Evolutionary conservation across 2,888 invertebrate species (phyloP), one percentile per base, ranked within the genome.

Genomic region (Leptinotarsa peninsularis): DNA sequence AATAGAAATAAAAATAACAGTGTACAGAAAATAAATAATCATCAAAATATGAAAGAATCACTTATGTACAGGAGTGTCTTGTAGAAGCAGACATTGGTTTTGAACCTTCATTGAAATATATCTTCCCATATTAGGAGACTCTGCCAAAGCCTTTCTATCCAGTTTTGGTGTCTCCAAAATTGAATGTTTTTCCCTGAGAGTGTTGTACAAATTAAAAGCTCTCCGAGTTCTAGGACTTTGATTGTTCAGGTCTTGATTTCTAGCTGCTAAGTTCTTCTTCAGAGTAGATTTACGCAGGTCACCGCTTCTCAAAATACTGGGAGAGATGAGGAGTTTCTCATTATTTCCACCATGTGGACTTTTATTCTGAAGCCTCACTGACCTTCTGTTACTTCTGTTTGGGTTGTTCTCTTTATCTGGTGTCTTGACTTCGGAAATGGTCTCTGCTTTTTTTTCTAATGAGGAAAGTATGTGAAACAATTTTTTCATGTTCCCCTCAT

Each of bases 261-360:
- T 76, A 23, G 77, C 56, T n/a, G 67, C 76, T 33, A 79, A 75
- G 71, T 79, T 79, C 67, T 77, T 79, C n/a, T 76, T 79, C 56
- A 79, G 49, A 4, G 77, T 76, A 4, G 76, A 66, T 66, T 73
- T 79, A 17, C 77, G 72, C 49, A 79, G 60, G 72, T 79, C 79
- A 7, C 52, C 73, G 49, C 73, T 67, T 73, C 49, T 79, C 43
- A 52, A 58, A 58, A 79, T 71, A 23, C 54, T 77, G 58, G 79
- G 79, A 15, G 79, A 79, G 10, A 74, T 68, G 4, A 75, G 49
- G 13, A 75, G 50, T 69, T 76, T 75, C 7, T 70, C 74, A 56
- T 56, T 49, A n/a, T 73, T 70, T 23, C 17, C 49, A 4, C 54
- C 49, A 17, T 27, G 33, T 3, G 76, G 76, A 21, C 76, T 76